A percentile compares a stretch with the other conserved stretches of the same genome.
Evolutionary conservation across 2,113 vertebrate species (phyloP).

Genomic region (Stomatorhinus ivindoensis): DNA sequence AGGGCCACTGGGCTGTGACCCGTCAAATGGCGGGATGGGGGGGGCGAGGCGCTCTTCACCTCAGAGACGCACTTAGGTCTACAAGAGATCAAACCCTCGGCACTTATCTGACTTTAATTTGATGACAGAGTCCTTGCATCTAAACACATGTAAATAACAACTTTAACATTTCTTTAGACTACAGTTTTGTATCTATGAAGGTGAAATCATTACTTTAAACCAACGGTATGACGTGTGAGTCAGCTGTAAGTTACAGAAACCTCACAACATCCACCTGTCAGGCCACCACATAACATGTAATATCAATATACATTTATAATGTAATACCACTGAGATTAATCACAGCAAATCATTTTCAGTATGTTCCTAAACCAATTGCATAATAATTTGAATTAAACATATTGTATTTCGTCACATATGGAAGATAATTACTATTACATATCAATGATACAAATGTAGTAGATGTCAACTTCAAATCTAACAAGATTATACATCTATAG

Average conservation of each 20-base stretch:
- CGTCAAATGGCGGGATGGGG: neutral
- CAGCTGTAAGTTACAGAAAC: neutral
- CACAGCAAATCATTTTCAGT: neutral
- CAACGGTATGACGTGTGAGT: neutral
- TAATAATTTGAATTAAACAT: neutral
- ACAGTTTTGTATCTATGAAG: neutral
- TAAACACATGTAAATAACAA: neutral
- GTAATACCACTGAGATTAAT: neutral
- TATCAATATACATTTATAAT: neutral
- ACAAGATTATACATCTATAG: neutral
- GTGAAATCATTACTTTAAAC: neutral
- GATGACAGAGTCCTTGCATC: neutral
- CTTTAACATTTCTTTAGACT: neutral
- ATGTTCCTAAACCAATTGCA: neutral
- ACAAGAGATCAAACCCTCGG: neutral
- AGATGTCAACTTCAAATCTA: neutral
- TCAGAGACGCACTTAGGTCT: neutral
- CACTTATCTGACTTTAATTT: no score
- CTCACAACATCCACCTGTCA: neutral
- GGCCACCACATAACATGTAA: neutral
- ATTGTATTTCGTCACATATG: neutral
- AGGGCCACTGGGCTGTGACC: slow-evolving; percentile 11
- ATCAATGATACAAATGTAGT: neutral
- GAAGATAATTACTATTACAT: neutral
- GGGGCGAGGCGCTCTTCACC: neutral